phyloP scores from a whole-genome alignment of 1,140 invertebrate species.

The Heterodera carotae region DNA sequence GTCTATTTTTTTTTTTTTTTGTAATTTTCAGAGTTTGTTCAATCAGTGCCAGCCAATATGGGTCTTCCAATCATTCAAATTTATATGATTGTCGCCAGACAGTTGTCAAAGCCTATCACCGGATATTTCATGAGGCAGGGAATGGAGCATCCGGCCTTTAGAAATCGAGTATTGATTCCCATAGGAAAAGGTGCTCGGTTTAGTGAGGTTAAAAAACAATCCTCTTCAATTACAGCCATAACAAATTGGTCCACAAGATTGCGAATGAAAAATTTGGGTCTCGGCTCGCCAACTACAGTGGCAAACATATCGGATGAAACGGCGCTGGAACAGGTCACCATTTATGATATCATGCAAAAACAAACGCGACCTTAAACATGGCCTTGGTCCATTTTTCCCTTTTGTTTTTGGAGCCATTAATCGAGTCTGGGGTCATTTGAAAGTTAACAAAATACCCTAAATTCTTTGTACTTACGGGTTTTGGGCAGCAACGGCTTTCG shows the following conservation, averaged over 20 bases:
- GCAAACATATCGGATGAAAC: conserved; percentile 35
- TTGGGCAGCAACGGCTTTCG: no score
- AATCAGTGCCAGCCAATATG: conserved; percentile 19
- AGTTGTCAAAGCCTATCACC: conserved; percentile 51
- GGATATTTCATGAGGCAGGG: conserved; percentile 47
- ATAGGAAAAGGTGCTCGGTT: conserved; percentile 42
- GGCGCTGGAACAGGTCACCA: conserved; percentile 44
- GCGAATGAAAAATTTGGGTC: conserved; percentile 52
- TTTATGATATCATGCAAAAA: no score
- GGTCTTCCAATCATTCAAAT: conserved; percentile 50
- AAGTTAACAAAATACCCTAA: no score
- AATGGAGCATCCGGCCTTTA: conserved; percentile 47
- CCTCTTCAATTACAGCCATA: conserved; percentile 37
- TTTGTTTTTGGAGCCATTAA: background rate
- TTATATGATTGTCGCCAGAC: conserved; percentile 51
- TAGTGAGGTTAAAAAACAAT: background rate
- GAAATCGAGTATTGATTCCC: conserved; percentile 43
- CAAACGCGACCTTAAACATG: conserved; percentile 5
- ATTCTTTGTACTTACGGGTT: no score
- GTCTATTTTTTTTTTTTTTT: no score
- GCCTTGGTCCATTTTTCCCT: background rate
- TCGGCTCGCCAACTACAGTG: conserved; percentile 41
- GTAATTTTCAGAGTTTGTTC: no score
- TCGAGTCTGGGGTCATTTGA: background rate
- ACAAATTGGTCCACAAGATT: conserved; percentile 48